phyloP scores from a whole-genome alignment of 2,888 invertebrate species.

The Polydesmus complanatus region DNA sequence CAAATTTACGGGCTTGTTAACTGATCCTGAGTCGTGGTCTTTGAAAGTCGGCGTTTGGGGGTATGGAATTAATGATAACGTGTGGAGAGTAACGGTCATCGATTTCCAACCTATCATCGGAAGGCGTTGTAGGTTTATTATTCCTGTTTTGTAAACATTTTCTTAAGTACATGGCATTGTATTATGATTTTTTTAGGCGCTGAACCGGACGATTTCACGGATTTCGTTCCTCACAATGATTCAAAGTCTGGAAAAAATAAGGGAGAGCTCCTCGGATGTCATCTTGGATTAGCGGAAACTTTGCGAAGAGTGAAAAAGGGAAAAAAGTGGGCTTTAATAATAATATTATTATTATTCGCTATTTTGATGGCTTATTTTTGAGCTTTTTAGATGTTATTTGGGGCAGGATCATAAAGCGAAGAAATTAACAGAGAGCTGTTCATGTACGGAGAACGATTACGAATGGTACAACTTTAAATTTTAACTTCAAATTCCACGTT shows the following conservation, averaged over 20 bases:
- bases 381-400: slow-evolving; percentile 11
- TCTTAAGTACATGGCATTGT: too few species aligned
- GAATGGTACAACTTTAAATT: slow-evolving; percentile 2
- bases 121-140: slow-evolving; percentile 7
- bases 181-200: slow-evolving; percentile 13
- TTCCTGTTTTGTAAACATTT: not conserved
- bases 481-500: not conserved
- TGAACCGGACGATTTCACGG: slow-evolving; percentile 13
- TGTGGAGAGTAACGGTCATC: slow-evolving; percentile 15
- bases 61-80: slow-evolving; percentile 9
- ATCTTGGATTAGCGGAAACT: slow-evolving; percentile 11
- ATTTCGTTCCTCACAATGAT: slow-evolving; percentile 16
- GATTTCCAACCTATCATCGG: slow-evolving; percentile 15
- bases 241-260: not conserved
- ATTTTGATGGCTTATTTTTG: too few species aligned
- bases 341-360: not conserved
- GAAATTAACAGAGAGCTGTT: slow-evolving; percentile 5
- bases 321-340: not conserved
- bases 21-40: slow-evolving; percentile 16
- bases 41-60: slow-evolving; percentile 17
- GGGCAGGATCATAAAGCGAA: slow-evolving; percentile 3
- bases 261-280: slow-evolving; percentile 8
- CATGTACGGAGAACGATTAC: slow-evolving; percentile 13
- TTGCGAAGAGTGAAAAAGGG: slow-evolving; percentile 13
- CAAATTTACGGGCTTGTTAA: slow-evolving; percentile 12